These are phyloP conservation scores for Zingel zingel DNA, from an alignment of 2,113 vertebrate species.

Conservation along the genomic window DNA sequence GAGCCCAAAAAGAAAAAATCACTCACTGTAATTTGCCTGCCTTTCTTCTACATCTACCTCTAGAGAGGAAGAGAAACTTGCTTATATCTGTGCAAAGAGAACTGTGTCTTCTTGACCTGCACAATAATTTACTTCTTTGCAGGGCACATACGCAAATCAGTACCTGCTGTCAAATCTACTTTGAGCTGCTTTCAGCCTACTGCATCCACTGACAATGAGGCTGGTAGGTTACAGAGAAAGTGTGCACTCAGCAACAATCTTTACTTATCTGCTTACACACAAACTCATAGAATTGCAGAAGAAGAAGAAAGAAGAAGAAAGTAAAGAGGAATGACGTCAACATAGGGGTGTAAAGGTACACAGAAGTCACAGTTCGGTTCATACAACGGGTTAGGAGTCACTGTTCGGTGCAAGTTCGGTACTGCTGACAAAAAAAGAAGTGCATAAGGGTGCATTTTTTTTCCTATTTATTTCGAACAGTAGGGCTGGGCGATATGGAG, in stretches of 20 bases:
- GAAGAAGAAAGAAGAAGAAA: not conserved
- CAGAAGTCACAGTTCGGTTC: not conserved
- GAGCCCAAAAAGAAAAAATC: constrained; percentile 49
- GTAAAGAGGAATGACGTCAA: not conserved
- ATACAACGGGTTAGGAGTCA: not conserved
- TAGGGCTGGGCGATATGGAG: no score
- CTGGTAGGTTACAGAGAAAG: constrained; percentile 14
- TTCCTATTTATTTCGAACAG: no score
- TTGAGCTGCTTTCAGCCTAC: constrained; percentile 31
- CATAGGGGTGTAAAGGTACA: not conserved
- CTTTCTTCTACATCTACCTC: constrained; percentile 41
- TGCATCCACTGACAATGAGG: not conserved
- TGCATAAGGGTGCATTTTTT: no score
- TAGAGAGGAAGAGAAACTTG: constrained; percentile 24
- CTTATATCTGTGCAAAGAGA: constrained; percentile 23
- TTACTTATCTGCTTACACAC: not conserved
- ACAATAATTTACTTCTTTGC: constrained; percentile 39
- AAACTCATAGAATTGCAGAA: not conserved
- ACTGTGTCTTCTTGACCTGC: not conserved
- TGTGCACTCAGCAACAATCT: not conserved
- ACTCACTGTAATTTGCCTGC: constrained; percentile 42
- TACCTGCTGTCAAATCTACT: constrained; percentile 40
- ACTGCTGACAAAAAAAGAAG: not conserved
- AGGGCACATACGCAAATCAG: constrained; percentile 3
- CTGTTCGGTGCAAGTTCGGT: not conserved